Evolutionary conservation across 2,888 invertebrate genomes (phyloP).

Genomic region (Lasioglossum leucozonium): DNA sequence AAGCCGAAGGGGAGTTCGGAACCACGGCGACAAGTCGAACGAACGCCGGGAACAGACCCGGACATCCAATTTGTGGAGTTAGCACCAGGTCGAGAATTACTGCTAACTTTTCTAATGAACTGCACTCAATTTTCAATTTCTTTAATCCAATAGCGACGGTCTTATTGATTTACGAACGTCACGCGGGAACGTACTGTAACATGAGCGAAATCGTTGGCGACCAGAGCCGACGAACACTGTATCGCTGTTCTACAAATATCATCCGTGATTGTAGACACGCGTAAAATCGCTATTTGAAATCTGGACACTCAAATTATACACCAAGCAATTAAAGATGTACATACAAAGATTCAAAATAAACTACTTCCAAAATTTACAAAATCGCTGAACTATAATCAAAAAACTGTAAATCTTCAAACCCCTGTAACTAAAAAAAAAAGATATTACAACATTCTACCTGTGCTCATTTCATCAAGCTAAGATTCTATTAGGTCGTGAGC

Average conservation of each 20-base stretch:
- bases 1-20: background rate
- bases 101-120: conserved; percentile 60
- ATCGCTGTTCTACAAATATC: background rate
- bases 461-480: no score
- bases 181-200: background rate
- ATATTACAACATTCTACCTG: no score
- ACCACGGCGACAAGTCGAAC: conserved; percentile 17
- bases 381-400: no score
- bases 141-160: conserved; percentile 49
- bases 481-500: no score
- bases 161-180: conserved; percentile 38
- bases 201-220: background rate
- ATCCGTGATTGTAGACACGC: background rate
- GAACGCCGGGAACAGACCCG: conserved; percentile 21
- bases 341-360: no score
- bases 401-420: no score
- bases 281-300: background rate
- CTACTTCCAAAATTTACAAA: background rate
- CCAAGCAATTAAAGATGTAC: no score
- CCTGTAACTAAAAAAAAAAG: no score
- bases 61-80: conserved; percentile 66
- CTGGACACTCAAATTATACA: background rate
- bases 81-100: conserved; percentile 60
- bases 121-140: conserved; percentile 60
- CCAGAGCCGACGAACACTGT: background rate